phyloP scores from a whole-genome alignment of 2,113 vertebrate species.

The Leptodactylus fuscus region DNA sequence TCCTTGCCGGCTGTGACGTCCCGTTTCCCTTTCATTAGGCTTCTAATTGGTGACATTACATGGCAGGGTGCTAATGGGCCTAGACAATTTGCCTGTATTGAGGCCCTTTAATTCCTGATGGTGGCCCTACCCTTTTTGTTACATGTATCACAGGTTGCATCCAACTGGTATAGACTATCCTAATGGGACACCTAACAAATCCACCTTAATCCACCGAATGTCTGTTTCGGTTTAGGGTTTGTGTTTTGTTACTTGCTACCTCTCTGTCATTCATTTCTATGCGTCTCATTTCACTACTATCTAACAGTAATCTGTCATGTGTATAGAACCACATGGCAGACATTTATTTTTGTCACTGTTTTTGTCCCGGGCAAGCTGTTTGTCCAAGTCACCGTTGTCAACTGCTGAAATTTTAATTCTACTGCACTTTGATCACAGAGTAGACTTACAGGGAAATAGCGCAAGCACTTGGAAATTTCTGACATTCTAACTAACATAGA shows the following conservation, averaged over 20 bases:
- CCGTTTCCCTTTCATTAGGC: too few species aligned
- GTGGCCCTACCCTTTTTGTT: too few species aligned
- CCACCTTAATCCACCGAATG: neutral
- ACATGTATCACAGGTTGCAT: too few species aligned
- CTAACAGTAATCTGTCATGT: slow-evolving; percentile 8
- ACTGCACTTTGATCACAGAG: neutral
- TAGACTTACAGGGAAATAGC: neutral
- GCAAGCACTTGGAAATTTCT: neutral
- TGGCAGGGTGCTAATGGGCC: too few species aligned
- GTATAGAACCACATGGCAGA: neutral
- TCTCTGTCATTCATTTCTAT: neutral
- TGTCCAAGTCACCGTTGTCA: neutral
- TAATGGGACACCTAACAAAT: too few species aligned
- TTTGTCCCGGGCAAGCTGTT: too few species aligned
- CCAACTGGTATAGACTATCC: too few species aligned
- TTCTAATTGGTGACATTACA: too few species aligned
- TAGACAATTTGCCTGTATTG: too few species aligned
- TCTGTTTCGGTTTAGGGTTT: neutral
- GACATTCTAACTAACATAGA: neutral
- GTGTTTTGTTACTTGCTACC: neutral
- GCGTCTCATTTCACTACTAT: neutral
- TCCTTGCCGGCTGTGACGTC: too few species aligned
- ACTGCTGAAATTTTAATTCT: neutral
- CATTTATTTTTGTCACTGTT: too few species aligned
- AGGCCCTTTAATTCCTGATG: too few species aligned